Conservation (phyloP, 37 sponge, comb jelly and placozoan species). For the Haliclona indistincta region DNA sequence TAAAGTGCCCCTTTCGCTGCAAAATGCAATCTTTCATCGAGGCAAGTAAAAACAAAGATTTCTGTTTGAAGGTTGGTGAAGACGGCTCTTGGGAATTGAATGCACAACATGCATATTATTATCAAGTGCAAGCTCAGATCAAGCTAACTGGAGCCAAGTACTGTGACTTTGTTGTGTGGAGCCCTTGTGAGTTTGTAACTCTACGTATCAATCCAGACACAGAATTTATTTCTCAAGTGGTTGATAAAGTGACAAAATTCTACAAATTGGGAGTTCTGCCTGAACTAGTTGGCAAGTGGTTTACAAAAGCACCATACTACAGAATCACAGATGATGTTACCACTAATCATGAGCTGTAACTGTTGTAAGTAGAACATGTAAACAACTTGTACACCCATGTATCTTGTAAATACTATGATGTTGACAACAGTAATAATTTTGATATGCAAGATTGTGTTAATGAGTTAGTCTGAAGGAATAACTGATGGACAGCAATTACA, state of each 20-base stretch:
- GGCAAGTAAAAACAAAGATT: background rate
- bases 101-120: conserved; percentile 45
- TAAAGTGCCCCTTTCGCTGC: conserved; percentile 17
- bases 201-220: conserved; percentile 2
- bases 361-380: too few species aligned
- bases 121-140: conserved; percentile 60
- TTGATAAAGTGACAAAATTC: conserved; percentile 14
- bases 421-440: too few species aligned
- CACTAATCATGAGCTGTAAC: too few species aligned
- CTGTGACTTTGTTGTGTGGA: conserved; percentile 45
- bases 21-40: conserved; percentile 18
- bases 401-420: too few species aligned
- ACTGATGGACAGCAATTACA: conserved; percentile 45
- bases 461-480: conserved; percentile 50
- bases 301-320: too few species aligned
- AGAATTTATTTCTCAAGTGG: conserved; percentile 23
- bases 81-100: conserved; percentile 27
- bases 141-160: conserved; percentile 15
- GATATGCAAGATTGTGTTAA: too few species aligned
- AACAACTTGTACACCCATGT: too few species aligned
- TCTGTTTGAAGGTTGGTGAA: conserved; percentile 22
- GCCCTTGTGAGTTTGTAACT: background rate
- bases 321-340: too few species aligned
- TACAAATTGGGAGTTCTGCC: conserved; percentile 25
- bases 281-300: conserved; percentile 41